A percentile compares a stretch with the other conserved stretches of the same genome.
Conservation (phyloP, 1,140 invertebrate genomes). For the Diabrotica virgifera region DNA sequence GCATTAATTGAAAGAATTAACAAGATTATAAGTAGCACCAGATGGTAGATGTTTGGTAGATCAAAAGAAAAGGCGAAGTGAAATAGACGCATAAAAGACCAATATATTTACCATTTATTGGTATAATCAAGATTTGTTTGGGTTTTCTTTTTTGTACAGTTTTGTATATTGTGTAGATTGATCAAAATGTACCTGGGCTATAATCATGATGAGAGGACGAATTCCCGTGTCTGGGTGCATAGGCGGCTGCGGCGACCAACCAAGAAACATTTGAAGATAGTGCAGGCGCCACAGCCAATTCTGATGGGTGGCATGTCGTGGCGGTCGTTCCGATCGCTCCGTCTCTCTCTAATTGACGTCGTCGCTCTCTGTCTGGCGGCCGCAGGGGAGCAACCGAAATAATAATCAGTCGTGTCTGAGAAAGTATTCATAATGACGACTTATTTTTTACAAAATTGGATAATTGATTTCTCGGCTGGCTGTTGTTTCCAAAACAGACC, state of each 20-base stretch:
- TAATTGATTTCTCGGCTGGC: background rate
- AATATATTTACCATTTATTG: too few relatives aligned
- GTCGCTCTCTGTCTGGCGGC: background rate
- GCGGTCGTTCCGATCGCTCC: background rate
- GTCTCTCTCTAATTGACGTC: background rate
- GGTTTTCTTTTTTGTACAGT: background rate
- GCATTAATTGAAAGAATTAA: too few relatives aligned
- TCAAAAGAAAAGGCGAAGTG: too few relatives aligned
- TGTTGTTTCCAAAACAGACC: background rate
- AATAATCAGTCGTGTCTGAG: background rate
- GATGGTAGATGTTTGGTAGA: too few relatives aligned
- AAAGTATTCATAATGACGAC: background rate
- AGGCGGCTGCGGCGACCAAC: conserved; percentile 1
- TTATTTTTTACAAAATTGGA: background rate
- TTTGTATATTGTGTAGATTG: too few relatives aligned
- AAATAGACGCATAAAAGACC: too few relatives aligned
- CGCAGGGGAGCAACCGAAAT: background rate
- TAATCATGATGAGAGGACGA: conserved; percentile 10
- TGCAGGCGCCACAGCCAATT: conserved; percentile 10
- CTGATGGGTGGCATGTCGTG: conserved; percentile 4
- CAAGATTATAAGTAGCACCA: too few relatives aligned
- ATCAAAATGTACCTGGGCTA: background rate
- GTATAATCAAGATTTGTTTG: background rate
- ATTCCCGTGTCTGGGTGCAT: conserved; percentile 9
- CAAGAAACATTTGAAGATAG: conserved; percentile 11